Evolutionary conservation across 2,888 invertebrate genomes (phyloP).

Genomic region (Aradus depressus): DNA sequence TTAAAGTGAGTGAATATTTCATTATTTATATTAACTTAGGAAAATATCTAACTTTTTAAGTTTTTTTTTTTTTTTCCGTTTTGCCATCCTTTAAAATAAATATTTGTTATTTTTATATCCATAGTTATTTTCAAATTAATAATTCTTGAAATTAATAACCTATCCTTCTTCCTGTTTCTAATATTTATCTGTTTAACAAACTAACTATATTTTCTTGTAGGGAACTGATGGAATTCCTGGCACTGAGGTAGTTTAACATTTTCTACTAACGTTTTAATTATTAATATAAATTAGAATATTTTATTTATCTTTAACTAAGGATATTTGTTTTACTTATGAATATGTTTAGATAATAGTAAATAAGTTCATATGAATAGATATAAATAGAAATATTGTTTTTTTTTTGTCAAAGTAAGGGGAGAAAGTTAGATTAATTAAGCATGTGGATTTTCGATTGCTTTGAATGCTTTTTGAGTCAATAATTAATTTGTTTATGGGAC

Average conservation of each 20-base stretch:
- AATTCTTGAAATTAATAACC: constrained; percentile 1
- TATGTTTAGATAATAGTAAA: too few species aligned
- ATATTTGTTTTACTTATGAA: too few species aligned
- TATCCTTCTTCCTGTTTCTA: background rate
- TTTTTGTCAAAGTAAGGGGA: too few species aligned
- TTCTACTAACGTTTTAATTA: constrained; percentile 6
- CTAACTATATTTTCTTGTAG: constrained; percentile 45
- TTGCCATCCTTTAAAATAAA: background rate
- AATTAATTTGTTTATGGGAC: too few species aligned
- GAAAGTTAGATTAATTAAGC: too few species aligned
- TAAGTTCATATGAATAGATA: too few species aligned
- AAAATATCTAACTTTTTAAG: constrained; percentile 4
- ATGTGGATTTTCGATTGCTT: too few species aligned
- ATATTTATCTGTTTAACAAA: background rate
- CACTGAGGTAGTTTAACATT: constrained; percentile 54
- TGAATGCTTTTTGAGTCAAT: too few species aligned
- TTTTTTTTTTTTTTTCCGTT: constrained; percentile 9
- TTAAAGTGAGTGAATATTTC: too few species aligned
- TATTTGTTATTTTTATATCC: background rate
- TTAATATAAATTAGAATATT: background rate
- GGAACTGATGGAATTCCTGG: constrained; percentile 90
- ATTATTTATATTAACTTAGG: too few species aligned
- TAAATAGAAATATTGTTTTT: too few species aligned
- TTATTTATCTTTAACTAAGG: background rate
- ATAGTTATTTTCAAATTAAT: background rate